Percentiles rank a stretch among this genome's conserved stretches.
These are phyloP conservation scores for Premnoplex brunnescens DNA, from an alignment of 2,797 vertebrate species.

Conservation along the genomic window DNA sequence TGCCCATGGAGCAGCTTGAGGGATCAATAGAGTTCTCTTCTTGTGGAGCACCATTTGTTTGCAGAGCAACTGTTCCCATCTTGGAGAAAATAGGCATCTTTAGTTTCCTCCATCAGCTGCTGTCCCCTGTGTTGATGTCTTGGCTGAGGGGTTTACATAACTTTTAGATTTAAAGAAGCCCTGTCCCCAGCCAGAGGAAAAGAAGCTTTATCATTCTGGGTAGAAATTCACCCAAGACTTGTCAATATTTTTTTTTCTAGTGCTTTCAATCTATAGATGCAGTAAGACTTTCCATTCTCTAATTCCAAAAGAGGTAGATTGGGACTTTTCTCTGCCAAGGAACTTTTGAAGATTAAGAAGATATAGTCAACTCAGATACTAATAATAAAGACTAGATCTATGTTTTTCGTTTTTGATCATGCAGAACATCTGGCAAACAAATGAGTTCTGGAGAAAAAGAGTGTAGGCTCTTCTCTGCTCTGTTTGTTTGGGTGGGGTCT, in stretches of 20 bases:
- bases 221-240: not conserved
- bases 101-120: slow-evolving; percentile 1
- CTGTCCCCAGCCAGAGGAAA: not conserved
- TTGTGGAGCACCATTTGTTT: slow-evolving; percentile 29
- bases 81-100: not conserved
- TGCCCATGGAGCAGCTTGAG: not conserved
- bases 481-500: not conserved
- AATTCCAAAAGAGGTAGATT: not conserved
- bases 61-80: slow-evolving; percentile 33
- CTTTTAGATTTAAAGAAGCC: not conserved
- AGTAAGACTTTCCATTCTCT: not conserved
- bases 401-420: not conserved
- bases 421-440: not conserved
- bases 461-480: not conserved
- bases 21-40: slow-evolving; percentile 2
- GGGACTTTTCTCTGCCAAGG: not conserved
- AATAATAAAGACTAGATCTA: not conserved
- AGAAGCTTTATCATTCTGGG: not conserved
- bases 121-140: not conserved
- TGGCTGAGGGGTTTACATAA: not conserved
- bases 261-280: not conserved
- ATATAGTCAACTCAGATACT: not conserved
- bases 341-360: not conserved
- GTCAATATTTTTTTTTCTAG: not conserved
- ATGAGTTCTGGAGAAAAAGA: not conserved